phyloP scores from a whole-genome alignment of 2,888 invertebrate species.

The Mesodorylaimus sp. region DNA sequence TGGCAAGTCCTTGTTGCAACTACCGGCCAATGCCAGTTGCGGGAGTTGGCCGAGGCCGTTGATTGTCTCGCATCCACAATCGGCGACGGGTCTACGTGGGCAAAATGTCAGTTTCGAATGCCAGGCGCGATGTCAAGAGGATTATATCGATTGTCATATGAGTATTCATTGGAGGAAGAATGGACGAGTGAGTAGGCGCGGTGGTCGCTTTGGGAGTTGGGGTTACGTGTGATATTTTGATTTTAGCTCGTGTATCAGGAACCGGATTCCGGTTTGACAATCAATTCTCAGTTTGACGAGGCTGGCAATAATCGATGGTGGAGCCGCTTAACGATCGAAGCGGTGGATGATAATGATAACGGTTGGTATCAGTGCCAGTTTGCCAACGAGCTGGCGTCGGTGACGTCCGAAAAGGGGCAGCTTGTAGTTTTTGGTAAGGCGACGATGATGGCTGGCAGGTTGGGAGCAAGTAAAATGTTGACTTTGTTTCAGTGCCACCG shows the following conservation, averaged over 20 bases:
- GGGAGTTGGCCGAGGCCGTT: background rate
- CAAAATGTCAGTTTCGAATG: background rate
- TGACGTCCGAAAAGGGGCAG: background rate
- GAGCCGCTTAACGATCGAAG: background rate
- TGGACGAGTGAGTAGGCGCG: background rate
- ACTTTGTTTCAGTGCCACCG: conserved; percentile 49
- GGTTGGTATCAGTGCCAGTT: conserved; percentile 82
- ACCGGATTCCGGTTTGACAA: background rate
- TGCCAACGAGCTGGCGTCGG: conserved; percentile 52
- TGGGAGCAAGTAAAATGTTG: background rate
- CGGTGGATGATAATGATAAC: conserved; percentile 46
- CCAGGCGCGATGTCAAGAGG: background rate
- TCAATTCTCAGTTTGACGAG: background rate
- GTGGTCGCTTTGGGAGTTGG: no score
- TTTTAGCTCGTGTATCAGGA: background rate
- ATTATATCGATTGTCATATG: background rate
- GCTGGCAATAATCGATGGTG: no score
- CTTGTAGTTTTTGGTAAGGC: background rate
- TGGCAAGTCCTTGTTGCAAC: background rate
- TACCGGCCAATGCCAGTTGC: background rate
- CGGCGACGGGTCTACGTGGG: background rate
- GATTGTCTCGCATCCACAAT: background rate
- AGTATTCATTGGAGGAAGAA: background rate
- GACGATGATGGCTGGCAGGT: background rate
- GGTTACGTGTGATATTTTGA: background rate